Evolutionary conservation across 1,140 invertebrate genomes (phyloP).

Genomic region (Drosophila saltans): DNA sequence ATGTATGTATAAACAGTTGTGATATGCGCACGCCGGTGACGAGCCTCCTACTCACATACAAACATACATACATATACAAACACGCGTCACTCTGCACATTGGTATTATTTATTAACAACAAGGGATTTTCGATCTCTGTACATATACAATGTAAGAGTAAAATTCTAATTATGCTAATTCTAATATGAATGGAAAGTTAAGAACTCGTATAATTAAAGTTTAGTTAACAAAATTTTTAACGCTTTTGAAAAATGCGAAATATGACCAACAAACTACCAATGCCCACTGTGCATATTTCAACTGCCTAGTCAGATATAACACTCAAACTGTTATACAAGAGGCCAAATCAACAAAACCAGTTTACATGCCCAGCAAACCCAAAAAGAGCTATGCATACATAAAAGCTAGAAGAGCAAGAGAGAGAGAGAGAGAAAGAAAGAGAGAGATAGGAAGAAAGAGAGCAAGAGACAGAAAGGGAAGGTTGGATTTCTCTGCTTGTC

Average conservation of each 20-base stretch:
- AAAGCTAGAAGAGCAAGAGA: not conserved
- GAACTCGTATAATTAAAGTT: too few species aligned
- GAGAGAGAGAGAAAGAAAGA: not conserved
- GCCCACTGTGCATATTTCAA: not conserved
- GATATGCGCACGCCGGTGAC: constrained; percentile 22
- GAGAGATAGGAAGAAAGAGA: not conserved
- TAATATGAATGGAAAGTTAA: too few species aligned
- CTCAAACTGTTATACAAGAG: constrained; percentile 12
- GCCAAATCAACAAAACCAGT: constrained; percentile 14
- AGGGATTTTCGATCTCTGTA: not conserved
- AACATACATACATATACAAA: not conserved
- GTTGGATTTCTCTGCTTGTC: constrained; percentile 15
- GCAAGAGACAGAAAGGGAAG: constrained; percentile 7
- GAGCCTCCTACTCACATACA: constrained; percentile 17
- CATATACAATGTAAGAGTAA: not conserved
- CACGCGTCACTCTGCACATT: constrained; percentile 1
- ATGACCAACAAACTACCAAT: too few species aligned
- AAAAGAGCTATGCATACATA: not conserved
- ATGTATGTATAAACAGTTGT: constrained; percentile 4
- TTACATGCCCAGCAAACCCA: constrained; percentile 10
- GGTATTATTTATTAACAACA: not conserved
- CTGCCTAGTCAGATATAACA: constrained; percentile 3
- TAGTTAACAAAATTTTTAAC: too few species aligned
- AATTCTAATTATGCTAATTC: too few species aligned
- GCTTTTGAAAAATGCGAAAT: too few species aligned